phyloP scores from a whole-genome alignment of 2,797 vertebrate genomes.

The Eulemur rubriventer region DNA sequence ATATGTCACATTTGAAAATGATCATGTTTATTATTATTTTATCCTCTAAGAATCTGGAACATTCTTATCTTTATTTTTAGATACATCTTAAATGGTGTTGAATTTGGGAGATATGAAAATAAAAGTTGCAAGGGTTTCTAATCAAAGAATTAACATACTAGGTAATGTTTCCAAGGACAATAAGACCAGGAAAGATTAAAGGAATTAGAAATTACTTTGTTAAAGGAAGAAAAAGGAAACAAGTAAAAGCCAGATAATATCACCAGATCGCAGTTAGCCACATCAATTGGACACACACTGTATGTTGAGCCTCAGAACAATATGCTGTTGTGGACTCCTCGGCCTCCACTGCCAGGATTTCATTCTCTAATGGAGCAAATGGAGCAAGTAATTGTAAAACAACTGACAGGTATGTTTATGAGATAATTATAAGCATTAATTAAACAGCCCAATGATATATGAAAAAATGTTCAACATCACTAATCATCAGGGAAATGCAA shows the following conservation, averaged over 20 bases:
- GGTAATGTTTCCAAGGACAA: constrained; percentile 25
- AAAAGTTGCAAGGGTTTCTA: constrained; percentile 40
- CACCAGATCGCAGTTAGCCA: background rate
- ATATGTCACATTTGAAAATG: constrained; percentile 2
- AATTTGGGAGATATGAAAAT: constrained; percentile 22
- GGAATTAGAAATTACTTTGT: constrained; percentile 47
- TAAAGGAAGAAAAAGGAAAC: constrained; percentile 8
- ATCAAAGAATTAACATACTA: constrained; percentile 40
- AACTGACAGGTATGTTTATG: background rate
- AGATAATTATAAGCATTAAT: background rate
- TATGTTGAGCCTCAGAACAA: background rate
- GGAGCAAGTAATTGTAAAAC: background rate
- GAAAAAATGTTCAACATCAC: background rate
- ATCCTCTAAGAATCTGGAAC: background rate
- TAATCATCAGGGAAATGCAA: background rate
- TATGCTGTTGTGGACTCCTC: background rate
- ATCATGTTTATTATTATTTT: constrained; percentile 20
- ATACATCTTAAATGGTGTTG: background rate
- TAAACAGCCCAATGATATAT: background rate
- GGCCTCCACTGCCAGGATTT: background rate
- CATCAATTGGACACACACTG: background rate
- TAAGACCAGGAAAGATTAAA: constrained; percentile 52
- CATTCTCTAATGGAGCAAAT: background rate
- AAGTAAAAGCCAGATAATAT: background rate
- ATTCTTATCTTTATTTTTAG: constrained; percentile 55